phyloP scores from a whole-genome alignment of 2,797 vertebrate genomes.

The Protosalanx chinensis region DNA sequence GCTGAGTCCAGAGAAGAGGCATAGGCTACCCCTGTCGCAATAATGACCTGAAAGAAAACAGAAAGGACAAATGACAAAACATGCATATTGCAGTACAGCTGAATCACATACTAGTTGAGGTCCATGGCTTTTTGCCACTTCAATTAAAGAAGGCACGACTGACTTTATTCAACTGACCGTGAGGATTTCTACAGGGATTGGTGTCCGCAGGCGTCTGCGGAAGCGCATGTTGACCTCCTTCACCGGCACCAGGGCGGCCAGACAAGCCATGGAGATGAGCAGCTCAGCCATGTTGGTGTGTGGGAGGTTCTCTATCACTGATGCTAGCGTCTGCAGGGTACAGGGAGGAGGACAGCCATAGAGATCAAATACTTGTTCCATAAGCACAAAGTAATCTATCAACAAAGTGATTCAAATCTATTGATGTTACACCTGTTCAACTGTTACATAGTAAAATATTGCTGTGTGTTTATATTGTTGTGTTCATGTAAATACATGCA shows the following conservation, averaged over 20 bases:
- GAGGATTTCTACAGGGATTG: constrained; percentile 86
- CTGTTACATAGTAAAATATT: neutral
- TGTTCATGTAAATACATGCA: too few species aligned
- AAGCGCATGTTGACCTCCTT: constrained; percentile 89
- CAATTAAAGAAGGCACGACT: neutral
- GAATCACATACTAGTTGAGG: neutral
- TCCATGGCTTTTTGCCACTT: too few species aligned
- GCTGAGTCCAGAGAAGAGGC: constrained; percentile 79
- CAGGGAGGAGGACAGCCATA: neutral
- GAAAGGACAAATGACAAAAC: neutral
- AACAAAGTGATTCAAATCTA: too few species aligned
- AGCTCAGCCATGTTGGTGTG: constrained; percentile 82
- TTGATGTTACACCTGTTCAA: neutral
- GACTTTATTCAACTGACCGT: constrained; percentile 55
- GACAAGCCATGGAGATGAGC: constrained; percentile 82
- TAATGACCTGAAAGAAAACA: constrained; percentile 75
- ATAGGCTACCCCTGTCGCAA: constrained; percentile 82
- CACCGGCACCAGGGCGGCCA: constrained; percentile 83
- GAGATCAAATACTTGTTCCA: neutral
- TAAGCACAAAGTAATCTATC: neutral
- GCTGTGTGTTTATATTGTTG: too few species aligned
- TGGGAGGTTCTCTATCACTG: constrained; percentile 80
- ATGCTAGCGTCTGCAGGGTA: constrained; percentile 79
- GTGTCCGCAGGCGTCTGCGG: constrained; percentile 78
- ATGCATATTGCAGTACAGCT: too few species aligned